These are phyloP conservation scores for Rattus rattus DNA, from an alignment of 2,113 vertebrate species.

Conservation along the genomic window DNA sequence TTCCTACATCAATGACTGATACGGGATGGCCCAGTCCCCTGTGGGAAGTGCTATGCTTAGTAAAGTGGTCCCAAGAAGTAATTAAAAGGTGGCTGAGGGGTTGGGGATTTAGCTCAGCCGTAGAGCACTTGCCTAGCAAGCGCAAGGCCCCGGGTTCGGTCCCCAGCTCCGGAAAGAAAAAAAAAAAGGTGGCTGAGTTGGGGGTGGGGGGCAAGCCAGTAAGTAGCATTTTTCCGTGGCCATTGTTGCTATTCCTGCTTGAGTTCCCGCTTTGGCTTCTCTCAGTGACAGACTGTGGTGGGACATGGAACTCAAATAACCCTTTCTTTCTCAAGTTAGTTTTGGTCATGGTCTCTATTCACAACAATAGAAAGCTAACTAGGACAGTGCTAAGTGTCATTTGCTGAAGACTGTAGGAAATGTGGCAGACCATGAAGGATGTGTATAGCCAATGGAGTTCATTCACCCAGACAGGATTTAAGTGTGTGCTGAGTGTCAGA, in stretches of 20 bases:
- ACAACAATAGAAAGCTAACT: background rate
- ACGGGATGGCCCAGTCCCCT: background rate
- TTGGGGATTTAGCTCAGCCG: too few relatives aligned
- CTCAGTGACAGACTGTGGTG: background rate
- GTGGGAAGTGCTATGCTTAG: background rate
- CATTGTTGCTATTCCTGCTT: background rate
- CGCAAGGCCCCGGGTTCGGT: too few relatives aligned
- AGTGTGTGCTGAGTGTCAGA: background rate
- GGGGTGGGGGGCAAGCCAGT: background rate
- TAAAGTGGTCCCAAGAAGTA: background rate
- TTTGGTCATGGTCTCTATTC: background rate
- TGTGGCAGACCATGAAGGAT: background rate
- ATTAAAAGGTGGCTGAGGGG: background rate
- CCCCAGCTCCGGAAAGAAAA: too few relatives aligned
- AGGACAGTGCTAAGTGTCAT: background rate
- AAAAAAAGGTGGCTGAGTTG: background rate
- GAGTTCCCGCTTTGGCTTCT: background rate
- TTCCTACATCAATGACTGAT: background rate
- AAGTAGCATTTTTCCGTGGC: background rate
- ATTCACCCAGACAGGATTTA: conserved; percentile 3
- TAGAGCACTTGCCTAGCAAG: too few relatives aligned
- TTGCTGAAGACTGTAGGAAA: background rate
- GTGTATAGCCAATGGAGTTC: background rate
- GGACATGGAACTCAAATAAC: background rate
- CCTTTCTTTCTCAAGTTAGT: background rate